Evolutionary conservation across 2,113 vertebrate species (phyloP), one percentile per base, ranked within the genome.

Genomic region (Erythrocercus mccallii): DNA sequence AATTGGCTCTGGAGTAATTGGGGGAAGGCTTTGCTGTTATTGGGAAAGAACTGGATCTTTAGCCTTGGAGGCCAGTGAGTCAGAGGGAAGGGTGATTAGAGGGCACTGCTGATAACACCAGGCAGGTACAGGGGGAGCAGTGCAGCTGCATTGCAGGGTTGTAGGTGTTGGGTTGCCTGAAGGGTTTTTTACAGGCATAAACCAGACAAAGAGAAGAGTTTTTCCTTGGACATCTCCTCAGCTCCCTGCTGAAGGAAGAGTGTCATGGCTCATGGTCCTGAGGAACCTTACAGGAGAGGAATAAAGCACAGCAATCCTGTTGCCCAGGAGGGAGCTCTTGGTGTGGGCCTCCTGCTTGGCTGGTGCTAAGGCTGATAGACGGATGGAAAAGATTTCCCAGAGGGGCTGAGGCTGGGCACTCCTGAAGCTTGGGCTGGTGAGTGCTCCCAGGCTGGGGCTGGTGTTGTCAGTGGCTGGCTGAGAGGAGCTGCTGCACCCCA

Each of bases 31-130:
- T 60, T 1, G 10, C 57, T 45, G 18, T 64, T 60, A 5, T 8
- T 94, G 89, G 61, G 84, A 76, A 91, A 89, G 81, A 81, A 14
- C 8, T 33, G 53, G 57, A 45, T 82, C 44, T 69, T 85, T 38
- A 78, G 6, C 78, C 53, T 70, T 47, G 51, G 10, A 92, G 87
- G 70, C 60, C 64, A 27, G 11, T 1, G 70, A 93, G 89, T 83
- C 54, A 50, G 66, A 83, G 77, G 37, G 76, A 35, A 83, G 24
- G 38, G 35, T 33, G 42, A 35, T 73, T 1, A 68, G 91, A 92
- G 94, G 65, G 47, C 58, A 8, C 38, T 90, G 48, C 12, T 70
- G 90, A 27, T 83, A 76, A 70, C 78, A 4, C 42, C 51, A 10
- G 28, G 28, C 72, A 53, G 77, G 69, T 73, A 9, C 53, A n/a